Base-by-base conservation (phyloP, 2,113 vertebrate species). In the Heliornis fulica region DNA sequence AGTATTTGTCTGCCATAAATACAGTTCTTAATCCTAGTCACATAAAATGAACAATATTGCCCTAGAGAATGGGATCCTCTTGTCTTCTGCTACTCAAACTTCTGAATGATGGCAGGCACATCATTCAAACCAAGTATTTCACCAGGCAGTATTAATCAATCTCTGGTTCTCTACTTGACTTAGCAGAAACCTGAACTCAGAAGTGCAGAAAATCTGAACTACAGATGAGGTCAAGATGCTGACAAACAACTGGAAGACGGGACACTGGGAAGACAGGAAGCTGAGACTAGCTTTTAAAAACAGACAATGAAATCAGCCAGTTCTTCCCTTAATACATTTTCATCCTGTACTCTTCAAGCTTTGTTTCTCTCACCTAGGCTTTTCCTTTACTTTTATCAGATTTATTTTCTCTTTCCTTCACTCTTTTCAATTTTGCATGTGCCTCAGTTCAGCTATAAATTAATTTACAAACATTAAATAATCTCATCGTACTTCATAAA, bases 161-260 rank as follows among this genome's bases (percentile, higher is more conserved):
- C 66, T 88, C 86, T 76, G 53, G 23, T 68, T 96, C 86, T 83
- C 57, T 70, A 94, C 61, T 38, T 90, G 65, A 91, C 38, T 81
- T 90, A 54, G 69, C 15, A 5, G 66, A 94, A 87, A 88, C 34
- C 86, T 84, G 45, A 94, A 92, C 78, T 76, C 85, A 92, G 65
- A 93, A 79, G 61, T 23, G 51, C 79, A 94, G 83, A 96, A 96
- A 90, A 92, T 71, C 17, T 92, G 54, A 96, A 84, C 76, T 81
- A 83, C 45, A 83, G 91, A 96, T 74, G 72, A 89, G 54, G 72
- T 86, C 56, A 77, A 91, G 68, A 89, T 2, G 11, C 50, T 81
- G 85, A 84, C 12, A 83, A 23, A 66, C 4, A 85, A 69, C 36
- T 71, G 83, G 21, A 36, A 74, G 23, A 29, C 87, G 38, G 38